A percentile compares a stretch with the other conserved stretches of the same genome.
Evolutionary conservation across 2,888 invertebrate genomes (phyloP).

Genomic region (Drosophila macrothrix): DNA sequence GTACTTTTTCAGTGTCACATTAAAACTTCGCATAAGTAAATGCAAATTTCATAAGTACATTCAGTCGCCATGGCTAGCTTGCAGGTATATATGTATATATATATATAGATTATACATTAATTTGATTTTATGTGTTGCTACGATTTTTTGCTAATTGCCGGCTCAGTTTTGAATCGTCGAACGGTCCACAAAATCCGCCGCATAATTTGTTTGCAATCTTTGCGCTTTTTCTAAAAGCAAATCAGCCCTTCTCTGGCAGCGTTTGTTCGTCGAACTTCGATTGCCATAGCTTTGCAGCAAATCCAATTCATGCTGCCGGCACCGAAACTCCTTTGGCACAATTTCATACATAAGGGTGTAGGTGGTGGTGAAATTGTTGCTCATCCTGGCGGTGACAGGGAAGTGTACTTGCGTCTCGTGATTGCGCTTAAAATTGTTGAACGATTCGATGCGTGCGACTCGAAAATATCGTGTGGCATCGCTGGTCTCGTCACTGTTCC

Average conservation of each 20-base stretch:
- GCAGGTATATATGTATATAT: not conserved
- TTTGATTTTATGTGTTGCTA: constrained; percentile 5
- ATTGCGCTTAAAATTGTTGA: constrained; percentile 14
- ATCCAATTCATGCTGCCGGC: constrained; percentile 18
- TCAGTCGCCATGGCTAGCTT: not conserved
- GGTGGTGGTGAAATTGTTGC: constrained; percentile 45
- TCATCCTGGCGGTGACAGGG: constrained; percentile 9
- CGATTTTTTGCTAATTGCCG: constrained; percentile 1
- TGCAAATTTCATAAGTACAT: not conserved
- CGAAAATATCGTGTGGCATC: constrained; percentile 12
- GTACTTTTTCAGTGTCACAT: constrained; percentile 27
- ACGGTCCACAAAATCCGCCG: constrained; percentile 12
- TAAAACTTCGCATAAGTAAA: constrained; percentile 19
- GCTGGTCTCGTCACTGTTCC: not conserved
- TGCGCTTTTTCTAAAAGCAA: constrained; percentile 13
- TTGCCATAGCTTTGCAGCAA: constrained; percentile 50
- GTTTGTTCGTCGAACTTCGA: constrained; percentile 30
- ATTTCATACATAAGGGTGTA: constrained; percentile 46
- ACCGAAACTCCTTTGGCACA: constrained; percentile 22
- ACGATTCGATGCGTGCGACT: constrained; percentile 7
- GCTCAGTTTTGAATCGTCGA: constrained; percentile 1
- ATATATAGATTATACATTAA: not conserved
- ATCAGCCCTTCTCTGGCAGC: not conserved
- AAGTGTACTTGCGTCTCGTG: constrained; percentile 23
- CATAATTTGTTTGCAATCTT: constrained; percentile 39